A percentile compares a stretch with the other conserved stretches of the same genome.
Evolutionary conservation across 2,113 vertebrate species (phyloP).

Genomic region (Leucoraja erinaceus): DNA sequence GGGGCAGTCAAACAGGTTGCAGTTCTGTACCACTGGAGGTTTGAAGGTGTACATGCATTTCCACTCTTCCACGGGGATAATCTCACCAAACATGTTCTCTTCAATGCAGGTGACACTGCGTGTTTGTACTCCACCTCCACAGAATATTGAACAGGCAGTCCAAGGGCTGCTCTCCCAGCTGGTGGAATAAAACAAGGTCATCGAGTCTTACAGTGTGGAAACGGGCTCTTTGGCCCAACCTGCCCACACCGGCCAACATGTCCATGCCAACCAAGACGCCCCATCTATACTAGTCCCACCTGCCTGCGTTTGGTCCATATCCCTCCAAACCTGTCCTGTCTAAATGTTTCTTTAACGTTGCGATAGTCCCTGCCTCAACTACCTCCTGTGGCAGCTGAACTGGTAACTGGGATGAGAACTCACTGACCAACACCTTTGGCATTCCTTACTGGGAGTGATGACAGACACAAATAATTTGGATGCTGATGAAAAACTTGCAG

Average conservation of each 20-base stretch:
- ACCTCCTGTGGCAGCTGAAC: too few relatives aligned
- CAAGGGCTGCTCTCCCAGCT: slow-evolving; percentile 93
- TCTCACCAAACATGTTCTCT: slow-evolving; percentile 74
- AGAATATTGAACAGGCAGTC: slow-evolving; percentile 82
- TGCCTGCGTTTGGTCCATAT: too few relatives aligned
- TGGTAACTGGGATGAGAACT: neutral
- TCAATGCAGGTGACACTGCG: slow-evolving; percentile 81
- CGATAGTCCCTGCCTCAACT: too few relatives aligned
- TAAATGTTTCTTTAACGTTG: too few relatives aligned
- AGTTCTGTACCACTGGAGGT: slow-evolving; percentile 69
- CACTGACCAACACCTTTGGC: neutral
- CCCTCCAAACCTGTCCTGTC: too few relatives aligned
- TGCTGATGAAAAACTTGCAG: neutral
- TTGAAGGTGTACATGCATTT: slow-evolving; percentile 83
- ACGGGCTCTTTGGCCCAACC: too few relatives aligned
- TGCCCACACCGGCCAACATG: too few relatives aligned
- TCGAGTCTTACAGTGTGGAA: too few relatives aligned
- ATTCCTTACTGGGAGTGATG: neutral
- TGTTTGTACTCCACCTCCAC: slow-evolving; percentile 80
- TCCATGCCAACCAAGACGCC: too few relatives aligned
- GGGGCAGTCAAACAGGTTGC: slow-evolving; percentile 80
- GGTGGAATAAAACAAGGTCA: neutral
- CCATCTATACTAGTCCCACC: too few relatives aligned
- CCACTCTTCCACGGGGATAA: slow-evolving; percentile 82
- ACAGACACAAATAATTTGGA: neutral